Conservation (phyloP, 2,888 invertebrate genomes). For the Hylaea fasciaria region DNA sequence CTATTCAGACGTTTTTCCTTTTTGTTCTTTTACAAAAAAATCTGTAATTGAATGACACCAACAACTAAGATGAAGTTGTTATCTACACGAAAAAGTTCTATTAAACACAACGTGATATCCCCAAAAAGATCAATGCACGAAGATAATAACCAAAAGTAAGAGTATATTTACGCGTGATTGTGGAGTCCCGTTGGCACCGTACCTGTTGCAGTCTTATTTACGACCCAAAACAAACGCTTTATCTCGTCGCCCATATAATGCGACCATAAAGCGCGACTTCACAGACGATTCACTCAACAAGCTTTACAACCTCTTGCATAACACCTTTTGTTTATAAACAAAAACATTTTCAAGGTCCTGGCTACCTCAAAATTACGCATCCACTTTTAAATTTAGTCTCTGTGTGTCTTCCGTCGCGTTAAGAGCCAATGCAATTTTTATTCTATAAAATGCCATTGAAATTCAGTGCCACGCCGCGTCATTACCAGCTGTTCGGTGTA, state of each 20-base stretch:
- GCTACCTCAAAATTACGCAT: conserved; percentile 61
- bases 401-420: conserved; percentile 58
- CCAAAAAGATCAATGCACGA: conserved; percentile 68
- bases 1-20: not conserved
- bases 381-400: conserved; percentile 63
- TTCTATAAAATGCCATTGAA: conserved; percentile 52
- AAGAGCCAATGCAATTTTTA: conserved; percentile 33
- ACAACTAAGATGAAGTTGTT: not conserved
- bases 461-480: conserved; percentile 55
- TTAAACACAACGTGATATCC: conserved; percentile 39
- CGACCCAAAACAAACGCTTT: conserved; percentile 84
- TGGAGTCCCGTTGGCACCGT: conserved; percentile 78
- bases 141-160: conserved; percentile 80
- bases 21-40: too few relatives aligned
- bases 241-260: conserved; percentile 81
- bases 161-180: conserved; percentile 78
- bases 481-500: conserved; percentile 44
- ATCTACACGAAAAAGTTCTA: conserved; percentile 12
- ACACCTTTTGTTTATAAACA: conserved; percentile 84
- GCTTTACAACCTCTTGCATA: conserved; percentile 76
- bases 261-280: conserved; percentile 79
- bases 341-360: conserved; percentile 73
- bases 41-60: too few relatives aligned
- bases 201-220: conserved; percentile 85
- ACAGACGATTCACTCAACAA: conserved; percentile 57